Conservation (phyloP, 2,888 invertebrate species). For the Pimpla rufipes region DNA sequence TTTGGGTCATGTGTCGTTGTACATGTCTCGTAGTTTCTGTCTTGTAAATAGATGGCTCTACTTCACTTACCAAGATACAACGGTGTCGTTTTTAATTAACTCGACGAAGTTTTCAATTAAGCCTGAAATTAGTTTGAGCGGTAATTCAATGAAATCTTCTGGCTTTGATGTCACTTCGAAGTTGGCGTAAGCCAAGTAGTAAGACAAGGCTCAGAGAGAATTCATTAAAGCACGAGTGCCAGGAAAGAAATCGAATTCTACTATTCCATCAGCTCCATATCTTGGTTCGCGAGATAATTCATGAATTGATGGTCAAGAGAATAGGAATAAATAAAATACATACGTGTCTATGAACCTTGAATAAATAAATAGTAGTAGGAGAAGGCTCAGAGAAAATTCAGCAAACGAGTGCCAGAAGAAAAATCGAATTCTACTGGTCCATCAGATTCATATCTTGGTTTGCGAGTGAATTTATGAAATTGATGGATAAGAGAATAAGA, state of each 20-base stretch:
- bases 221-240: not conserved
- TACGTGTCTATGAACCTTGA: too few relatives aligned
- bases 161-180: conserved; percentile 13
- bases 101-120: not conserved
- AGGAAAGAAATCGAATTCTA: not conserved
- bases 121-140: not conserved
- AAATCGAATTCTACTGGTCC: not conserved
- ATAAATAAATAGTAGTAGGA: not conserved
- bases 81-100: not conserved
- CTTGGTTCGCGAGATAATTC: too few relatives aligned
- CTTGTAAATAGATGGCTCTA: not conserved
- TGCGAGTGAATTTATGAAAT: not conserved
- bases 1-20: not conserved
- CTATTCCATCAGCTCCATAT: not conserved
- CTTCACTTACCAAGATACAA: not conserved
- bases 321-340: too few relatives aligned
- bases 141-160: not conserved
- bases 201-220: conserved; percentile 1
- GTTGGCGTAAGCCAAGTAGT: not conserved
- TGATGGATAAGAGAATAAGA: not conserved
- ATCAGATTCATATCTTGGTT: not conserved
- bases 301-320: too few relatives aligned
- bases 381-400: not conserved
- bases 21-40: not conserved
- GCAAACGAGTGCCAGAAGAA: not conserved